These are phyloP conservation scores for Chelmon rostratus DNA, from an alignment of 2,797 vertebrate genomes.

Conservation along the genomic window DNA sequence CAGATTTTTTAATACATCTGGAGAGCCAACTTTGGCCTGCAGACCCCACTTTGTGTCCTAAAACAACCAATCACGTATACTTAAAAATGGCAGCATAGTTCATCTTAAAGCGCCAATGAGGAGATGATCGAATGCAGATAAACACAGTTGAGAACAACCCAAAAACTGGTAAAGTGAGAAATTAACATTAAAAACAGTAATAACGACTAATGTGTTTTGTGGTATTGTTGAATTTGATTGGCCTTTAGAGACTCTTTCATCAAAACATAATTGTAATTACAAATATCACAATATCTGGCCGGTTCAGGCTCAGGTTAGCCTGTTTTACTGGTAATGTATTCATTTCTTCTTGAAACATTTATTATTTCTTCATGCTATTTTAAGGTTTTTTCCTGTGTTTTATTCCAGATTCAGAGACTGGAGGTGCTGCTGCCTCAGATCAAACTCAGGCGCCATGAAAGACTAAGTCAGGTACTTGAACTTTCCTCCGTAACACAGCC, in stretches of 20 bases:
- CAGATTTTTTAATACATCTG: too few relatives aligned
- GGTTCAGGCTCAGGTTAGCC: neutral
- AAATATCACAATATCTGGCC: too few relatives aligned
- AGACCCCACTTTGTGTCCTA: too few relatives aligned
- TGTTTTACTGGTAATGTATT: conserved; percentile 1
- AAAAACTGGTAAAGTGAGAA: too few relatives aligned
- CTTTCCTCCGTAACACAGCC: neutral
- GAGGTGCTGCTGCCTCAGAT: conserved; percentile 85
- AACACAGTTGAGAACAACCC: neutral
- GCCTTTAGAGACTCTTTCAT: too few relatives aligned
- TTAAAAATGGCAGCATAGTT: neutral
- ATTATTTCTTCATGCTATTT: neutral
- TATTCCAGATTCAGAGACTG: conserved; percentile 84
- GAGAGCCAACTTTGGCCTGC: too few relatives aligned
- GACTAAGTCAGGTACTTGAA: conserved; percentile 79
- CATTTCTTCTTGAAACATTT: fast-evolving
- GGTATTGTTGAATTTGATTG: too few relatives aligned
- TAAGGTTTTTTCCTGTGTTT: too few relatives aligned
- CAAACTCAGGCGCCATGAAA: conserved; percentile 80
- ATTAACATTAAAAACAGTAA: too few relatives aligned
- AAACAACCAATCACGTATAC: neutral
- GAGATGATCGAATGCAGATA: too few relatives aligned
- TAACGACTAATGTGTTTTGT: too few relatives aligned
- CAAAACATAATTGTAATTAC: too few relatives aligned
- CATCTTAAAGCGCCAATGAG: neutral